phyloP scores from a whole-genome alignment of 1,140 invertebrate genomes.

The Drosophila busckii region DNA sequence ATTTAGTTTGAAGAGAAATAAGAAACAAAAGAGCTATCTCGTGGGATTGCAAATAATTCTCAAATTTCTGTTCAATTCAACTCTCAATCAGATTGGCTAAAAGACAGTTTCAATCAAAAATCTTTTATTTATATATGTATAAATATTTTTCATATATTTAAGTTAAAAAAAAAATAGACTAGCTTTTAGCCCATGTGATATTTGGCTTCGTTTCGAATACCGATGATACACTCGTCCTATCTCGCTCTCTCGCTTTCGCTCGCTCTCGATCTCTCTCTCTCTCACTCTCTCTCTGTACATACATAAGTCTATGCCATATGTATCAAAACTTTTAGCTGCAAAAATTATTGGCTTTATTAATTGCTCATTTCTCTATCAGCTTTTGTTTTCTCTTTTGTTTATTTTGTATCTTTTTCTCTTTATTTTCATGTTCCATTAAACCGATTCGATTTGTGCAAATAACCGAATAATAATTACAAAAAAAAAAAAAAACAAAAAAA shows the following conservation, averaged over 20 bases:
- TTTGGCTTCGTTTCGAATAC: no score
- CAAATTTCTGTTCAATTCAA: background rate
- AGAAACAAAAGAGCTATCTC: no score
- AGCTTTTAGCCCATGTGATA: no score
- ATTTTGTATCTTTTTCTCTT: conserved; percentile 78
- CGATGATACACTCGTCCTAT: background rate
- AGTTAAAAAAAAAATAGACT: no score
- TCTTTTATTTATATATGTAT: no score
- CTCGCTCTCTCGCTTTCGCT: conserved; percentile 9
- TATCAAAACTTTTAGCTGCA: background rate
- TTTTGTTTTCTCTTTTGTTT: conserved; percentile 74
- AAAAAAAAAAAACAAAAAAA: conserved; percentile 35
- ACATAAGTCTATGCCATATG: background rate
- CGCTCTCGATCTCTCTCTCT: background rate
- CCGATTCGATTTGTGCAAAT: conserved; percentile 74
- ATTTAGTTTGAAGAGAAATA: no score
- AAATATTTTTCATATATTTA: no score
- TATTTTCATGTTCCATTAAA: conserved; percentile 78
- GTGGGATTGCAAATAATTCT: background rate
- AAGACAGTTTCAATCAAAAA: no score
- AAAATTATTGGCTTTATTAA: conserved; percentile 36
- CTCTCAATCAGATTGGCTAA: no score
- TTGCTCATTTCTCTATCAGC: conserved; percentile 54
- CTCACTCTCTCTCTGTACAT: background rate
- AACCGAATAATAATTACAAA: conserved; percentile 48